phyloP scores from a whole-genome alignment of 2,797 vertebrate genomes.

The Betta splendens region DNA sequence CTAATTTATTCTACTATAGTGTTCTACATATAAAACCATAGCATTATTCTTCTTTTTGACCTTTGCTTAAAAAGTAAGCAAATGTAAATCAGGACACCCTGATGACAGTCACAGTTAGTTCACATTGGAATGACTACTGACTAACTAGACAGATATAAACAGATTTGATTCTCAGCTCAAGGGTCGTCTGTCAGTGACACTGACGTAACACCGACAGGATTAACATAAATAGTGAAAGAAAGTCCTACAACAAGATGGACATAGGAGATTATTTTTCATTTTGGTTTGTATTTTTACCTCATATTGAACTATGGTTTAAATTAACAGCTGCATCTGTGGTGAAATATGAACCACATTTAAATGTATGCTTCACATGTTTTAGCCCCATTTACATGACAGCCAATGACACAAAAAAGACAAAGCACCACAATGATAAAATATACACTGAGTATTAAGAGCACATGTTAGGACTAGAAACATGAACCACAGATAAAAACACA shows the following conservation, averaged over 20 bases:
- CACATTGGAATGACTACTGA: conserved; percentile 15
- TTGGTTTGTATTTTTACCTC: neutral
- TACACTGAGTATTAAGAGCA: conserved; percentile 7
- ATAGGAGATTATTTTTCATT: neutral
- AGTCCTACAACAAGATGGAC: neutral
- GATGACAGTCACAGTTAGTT: conserved; percentile 2
- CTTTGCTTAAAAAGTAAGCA: neutral
- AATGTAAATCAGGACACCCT: neutral
- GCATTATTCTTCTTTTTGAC: neutral
- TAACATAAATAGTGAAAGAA: neutral
- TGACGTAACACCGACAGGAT: too few species aligned
- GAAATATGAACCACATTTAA: neutral
- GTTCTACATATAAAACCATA: too few species aligned
- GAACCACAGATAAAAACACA: conserved; percentile 1
- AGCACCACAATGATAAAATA: neutral
- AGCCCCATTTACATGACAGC: neutral
- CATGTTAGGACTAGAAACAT: conserved; percentile 37
- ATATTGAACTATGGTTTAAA: neutral
- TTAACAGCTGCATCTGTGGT: neutral
- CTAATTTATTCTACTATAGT: too few species aligned
- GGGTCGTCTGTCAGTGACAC: conserved; percentile 15
- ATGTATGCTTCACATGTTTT: neutral
- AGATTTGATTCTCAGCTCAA: conserved; percentile 29
- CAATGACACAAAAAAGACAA: neutral
- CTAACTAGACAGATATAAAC: conserved; percentile 21